A percentile compares a stretch with the other conserved stretches of the same genome.
Conservation (phyloP, 2,113 vertebrate genomes). For the Bos javanicus region DNA sequence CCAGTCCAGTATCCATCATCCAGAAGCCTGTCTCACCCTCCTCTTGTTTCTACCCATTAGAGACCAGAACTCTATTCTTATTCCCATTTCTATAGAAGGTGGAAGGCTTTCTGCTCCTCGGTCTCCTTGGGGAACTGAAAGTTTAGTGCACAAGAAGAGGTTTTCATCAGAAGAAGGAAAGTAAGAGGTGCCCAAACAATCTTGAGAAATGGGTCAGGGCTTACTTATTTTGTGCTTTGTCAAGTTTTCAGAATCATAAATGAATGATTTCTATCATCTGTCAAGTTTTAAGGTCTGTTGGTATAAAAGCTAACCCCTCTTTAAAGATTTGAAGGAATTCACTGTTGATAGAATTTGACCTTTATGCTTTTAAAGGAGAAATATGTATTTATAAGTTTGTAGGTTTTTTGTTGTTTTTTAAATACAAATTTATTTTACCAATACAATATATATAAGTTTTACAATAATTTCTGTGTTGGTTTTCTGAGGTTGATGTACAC, state of each 20-base stretch:
- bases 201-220: not conserved
- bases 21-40: not conserved
- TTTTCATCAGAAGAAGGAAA: not conserved
- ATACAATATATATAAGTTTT: not conserved
- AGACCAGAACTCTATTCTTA: not conserved
- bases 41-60: not conserved
- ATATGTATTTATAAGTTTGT: not conserved
- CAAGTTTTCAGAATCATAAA: not conserved
- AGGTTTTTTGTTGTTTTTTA: rapidly evolving
- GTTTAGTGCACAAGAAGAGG: not conserved
- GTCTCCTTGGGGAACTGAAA: not conserved
- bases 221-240: not conserved
- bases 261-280: not conserved
- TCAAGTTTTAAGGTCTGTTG: not conserved
- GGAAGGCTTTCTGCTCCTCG: not conserved
- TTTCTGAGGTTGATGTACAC: not conserved
- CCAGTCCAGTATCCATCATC: not conserved
- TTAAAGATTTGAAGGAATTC: not conserved
- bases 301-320: not conserved
- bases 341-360: not conserved
- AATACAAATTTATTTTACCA: too few relatives aligned
- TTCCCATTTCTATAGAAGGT: not conserved
- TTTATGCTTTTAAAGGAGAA: not conserved
- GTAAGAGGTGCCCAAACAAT: not conserved
- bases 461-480: not conserved